Base-by-base conservation (phyloP, 64 coral and sea anemone genomes). In the Montipora cactus region DNA sequence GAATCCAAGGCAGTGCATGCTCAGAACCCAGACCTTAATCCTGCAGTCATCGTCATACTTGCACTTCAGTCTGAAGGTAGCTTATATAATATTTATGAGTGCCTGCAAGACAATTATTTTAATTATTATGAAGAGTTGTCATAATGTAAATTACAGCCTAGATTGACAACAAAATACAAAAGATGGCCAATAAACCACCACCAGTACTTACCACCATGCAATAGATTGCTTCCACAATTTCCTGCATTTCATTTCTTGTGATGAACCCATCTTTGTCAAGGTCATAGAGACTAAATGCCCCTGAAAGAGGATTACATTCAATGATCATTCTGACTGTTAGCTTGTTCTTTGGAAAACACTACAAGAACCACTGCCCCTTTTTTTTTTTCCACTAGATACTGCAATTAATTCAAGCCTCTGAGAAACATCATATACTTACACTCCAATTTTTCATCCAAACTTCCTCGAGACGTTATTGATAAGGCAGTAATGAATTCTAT, bases 251-350 rank as follows among this genome's bases (percentile, higher is more conserved):
- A 64, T 94, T 92, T 92, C 92, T 82, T 47, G 98, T 99, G 47
- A 99, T 99, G 76, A 83, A 99, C 19, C 98, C 98, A 95, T 99
- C 95, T 76, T 92, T 99, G 70, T 99, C 98, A 74, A 99, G 80
- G 67, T 99, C 98, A 81, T 99, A 99, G 3, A 99, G 95, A 69
- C 95, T 96, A 87, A 99, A 99, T 47, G 98, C 98, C 98, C 98
- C 98, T 99, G 59, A 83, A 92, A 77, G 45, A 76, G 47, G 47
- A 79, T 49, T 44, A 79, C 44, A 50, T 70, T 14, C 14, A 64
- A 4, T 64, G 61, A 64, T 64, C 5, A 55, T 55, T 55, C 10
- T 7, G 6, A 0, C 10, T 7, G 10, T 10, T 55, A 55, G 10
- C 5, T 55, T 55, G 52, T 55, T 55, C 37, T 37, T 37, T 37